Conservation (phyloP, 1,140 invertebrate species). For the Magallana ariakensis region DNA sequence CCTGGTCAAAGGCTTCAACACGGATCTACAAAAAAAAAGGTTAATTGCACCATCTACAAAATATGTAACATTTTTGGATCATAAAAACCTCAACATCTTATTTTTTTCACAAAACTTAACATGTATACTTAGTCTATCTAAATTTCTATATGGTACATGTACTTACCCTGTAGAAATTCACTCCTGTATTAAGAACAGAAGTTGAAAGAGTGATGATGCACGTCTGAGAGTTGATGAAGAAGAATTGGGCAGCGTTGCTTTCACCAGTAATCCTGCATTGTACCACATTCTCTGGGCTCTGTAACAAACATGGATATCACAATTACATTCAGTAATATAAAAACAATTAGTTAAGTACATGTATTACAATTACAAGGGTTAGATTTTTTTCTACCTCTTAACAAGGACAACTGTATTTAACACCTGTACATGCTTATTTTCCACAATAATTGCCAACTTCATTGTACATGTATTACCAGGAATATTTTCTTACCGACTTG, state of each 20-base stretch:
- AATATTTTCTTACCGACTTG: conserved; percentile 58
- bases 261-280: conserved; percentile 32
- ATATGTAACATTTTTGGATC: background rate
- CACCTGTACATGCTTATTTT: too few relatives aligned
- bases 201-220: conserved; percentile 54
- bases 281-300: conserved; percentile 48
- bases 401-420: background rate
- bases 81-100: background rate
- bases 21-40: conserved; percentile 83
- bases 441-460: too few relatives aligned
- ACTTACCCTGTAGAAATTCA: conserved; percentile 51
- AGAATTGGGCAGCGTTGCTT: conserved; percentile 34
- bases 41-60: too few relatives aligned
- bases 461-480: too few relatives aligned
- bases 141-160: background rate
- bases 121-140: too few relatives aligned
- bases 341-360: too few relatives aligned
- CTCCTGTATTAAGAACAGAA: conserved; percentile 41
- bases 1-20: conserved; percentile 86
- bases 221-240: conserved; percentile 52
- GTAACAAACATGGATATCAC: background rate
- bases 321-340: background rate
- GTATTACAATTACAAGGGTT: background rate
- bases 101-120: too few relatives aligned
- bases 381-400: background rate